A percentile compares a stretch with the other conserved stretches of the same genome.
phyloP scores from a whole-genome alignment of 2,113 vertebrate species.

The Myanophis thanlyinensis region DNA sequence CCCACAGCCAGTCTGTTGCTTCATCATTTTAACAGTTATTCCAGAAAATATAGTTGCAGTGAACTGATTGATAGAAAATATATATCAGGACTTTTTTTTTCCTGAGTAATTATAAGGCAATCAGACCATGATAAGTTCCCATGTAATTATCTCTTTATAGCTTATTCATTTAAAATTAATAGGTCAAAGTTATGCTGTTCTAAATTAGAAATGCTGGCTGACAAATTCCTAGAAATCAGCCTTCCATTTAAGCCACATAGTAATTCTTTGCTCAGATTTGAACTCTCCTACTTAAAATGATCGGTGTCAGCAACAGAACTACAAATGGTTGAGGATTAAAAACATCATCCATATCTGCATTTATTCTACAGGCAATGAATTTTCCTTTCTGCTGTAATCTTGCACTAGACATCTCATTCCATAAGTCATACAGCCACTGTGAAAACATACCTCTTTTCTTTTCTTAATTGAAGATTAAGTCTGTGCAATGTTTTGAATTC shows the following conservation, averaged over 20 bases:
- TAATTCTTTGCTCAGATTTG: background rate
- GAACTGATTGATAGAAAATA: background rate
- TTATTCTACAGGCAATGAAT: background rate
- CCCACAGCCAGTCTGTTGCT: background rate
- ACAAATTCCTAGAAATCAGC: background rate
- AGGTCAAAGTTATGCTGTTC: background rate
- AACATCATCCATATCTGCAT: background rate
- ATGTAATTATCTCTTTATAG: background rate
- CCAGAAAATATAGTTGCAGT: background rate
- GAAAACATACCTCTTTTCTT: background rate
- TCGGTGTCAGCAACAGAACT: background rate
- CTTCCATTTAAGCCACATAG: background rate
- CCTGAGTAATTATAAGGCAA: background rate
- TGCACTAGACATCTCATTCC: background rate
- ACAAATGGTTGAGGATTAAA: background rate
- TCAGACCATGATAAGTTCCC: background rate
- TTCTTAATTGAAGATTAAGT: background rate
- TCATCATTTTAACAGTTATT: background rate
- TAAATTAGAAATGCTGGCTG: background rate
- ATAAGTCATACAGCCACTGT: background rate
- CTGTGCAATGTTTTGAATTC: background rate
- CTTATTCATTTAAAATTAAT: background rate
- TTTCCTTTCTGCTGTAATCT: background rate
- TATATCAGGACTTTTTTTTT: background rate
- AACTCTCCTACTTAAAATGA: background rate